These are phyloP conservation scores for Percina caprodes DNA, from an alignment of 2,113 vertebrate species.

Conservation along the genomic window DNA sequence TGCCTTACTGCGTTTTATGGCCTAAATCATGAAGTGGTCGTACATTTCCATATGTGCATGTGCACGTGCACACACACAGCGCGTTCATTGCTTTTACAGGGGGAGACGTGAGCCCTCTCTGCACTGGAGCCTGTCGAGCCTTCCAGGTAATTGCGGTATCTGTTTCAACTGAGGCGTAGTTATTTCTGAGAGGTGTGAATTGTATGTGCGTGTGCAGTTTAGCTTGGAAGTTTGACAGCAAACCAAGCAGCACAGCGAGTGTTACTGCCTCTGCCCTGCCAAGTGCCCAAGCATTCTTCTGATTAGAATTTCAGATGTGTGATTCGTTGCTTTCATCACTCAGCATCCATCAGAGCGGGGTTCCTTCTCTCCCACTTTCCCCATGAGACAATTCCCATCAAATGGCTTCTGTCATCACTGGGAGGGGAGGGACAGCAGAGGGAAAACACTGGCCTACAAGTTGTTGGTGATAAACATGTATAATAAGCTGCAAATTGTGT, in stretches of 20 bases:
- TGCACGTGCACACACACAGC: constrained; percentile 14
- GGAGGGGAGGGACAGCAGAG: neutral
- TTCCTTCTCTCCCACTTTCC: constrained; percentile 56
- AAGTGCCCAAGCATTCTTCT: constrained; percentile 73
- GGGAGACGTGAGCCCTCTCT: neutral
- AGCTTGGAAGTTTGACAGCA: constrained; percentile 33
- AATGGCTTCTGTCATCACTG: constrained; percentile 47
- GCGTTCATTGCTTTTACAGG: constrained; percentile 24
- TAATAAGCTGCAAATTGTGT: constrained; percentile 43
- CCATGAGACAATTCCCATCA: constrained; percentile 63
- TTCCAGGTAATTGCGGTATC: constrained; percentile 72
- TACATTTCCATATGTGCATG: neutral
- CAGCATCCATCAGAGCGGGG: constrained; percentile 46
- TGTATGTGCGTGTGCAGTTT: constrained; percentile 34
- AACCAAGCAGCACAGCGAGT: constrained; percentile 67
- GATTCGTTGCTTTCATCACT: constrained; percentile 72
- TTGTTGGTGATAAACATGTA: constrained; percentile 40
- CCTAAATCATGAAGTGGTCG: constrained; percentile 4
- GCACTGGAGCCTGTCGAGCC: constrained; percentile 30
- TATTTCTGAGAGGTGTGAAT: constrained; percentile 66
- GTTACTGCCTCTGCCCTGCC: constrained; percentile 74
- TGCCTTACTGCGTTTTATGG: neutral
- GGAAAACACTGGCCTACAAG: constrained; percentile 8
- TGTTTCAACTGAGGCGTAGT: constrained; percentile 54
- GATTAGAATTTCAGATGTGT: constrained; percentile 82